Conservation (phyloP, 23 tunicate species). For the Phallusia fumigata region DNA sequence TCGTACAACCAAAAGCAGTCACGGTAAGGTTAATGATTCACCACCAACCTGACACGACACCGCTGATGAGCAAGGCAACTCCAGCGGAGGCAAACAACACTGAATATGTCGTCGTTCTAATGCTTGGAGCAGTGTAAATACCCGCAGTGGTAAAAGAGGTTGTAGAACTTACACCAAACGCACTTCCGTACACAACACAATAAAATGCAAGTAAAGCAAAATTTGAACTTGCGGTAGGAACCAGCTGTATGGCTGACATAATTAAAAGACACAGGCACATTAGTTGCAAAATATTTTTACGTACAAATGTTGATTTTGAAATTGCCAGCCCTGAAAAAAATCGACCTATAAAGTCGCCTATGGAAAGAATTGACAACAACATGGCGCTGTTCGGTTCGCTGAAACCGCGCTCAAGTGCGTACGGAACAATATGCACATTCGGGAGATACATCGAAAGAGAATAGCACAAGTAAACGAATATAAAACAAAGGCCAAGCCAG, state of each 20-base stretch:
- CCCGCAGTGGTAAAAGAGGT: background rate
- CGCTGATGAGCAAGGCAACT: background rate
- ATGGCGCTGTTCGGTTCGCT: slow-evolving; percentile 33
- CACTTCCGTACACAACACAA: background rate
- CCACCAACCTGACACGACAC: background rate
- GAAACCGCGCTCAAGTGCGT: slow-evolving; percentile 18
- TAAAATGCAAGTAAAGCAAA: background rate
- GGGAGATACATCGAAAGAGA: slow-evolving; percentile 19
- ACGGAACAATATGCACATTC: slow-evolving; percentile 42
- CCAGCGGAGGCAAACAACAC: background rate
- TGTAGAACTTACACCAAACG: background rate
- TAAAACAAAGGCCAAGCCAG: background rate
- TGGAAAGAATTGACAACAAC: slow-evolving; percentile 45
- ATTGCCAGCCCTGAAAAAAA: slow-evolving; percentile 27
- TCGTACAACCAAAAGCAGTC: background rate
- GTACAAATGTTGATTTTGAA: slow-evolving; percentile 3
- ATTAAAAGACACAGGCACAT: background rate
- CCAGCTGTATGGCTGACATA: background rate
- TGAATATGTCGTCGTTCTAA: background rate
- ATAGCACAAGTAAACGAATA: background rate
- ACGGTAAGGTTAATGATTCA: background rate
- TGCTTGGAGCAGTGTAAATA: background rate
- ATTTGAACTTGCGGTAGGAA: background rate
- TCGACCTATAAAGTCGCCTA: slow-evolving; percentile 59
- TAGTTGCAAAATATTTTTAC: slow-evolving; percentile 25